A percentile compares a stretch with the other conserved stretches of the same genome.
Evolutionary conservation across 2,888 invertebrate genomes (phyloP).

Genomic region (Plebejus melissa): DNA sequence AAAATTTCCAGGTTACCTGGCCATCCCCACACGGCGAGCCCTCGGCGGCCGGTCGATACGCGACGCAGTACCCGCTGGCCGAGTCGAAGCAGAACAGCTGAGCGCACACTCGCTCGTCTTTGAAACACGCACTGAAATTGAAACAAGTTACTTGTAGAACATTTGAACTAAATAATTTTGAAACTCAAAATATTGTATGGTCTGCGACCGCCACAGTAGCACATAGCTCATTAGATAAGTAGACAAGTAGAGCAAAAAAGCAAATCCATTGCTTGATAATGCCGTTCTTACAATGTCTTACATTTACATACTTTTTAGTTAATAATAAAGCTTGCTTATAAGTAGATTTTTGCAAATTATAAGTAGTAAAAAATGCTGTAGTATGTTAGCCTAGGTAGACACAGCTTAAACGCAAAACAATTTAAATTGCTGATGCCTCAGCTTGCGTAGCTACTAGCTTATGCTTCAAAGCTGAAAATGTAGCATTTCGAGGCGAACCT

Average conservation of each 20-base stretch:
- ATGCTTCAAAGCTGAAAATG: not conserved
- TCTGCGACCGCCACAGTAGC: not conserved
- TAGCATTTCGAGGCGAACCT: constrained; percentile 59
- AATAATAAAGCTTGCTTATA: not conserved
- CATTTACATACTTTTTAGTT: not conserved
- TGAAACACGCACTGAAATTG: constrained; percentile 83
- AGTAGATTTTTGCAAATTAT: not conserved
- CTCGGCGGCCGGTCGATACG: constrained; percentile 96
- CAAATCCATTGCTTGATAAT: too few relatives aligned
- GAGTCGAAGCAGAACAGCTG: constrained; percentile 97
- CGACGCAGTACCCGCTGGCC: constrained; percentile 96
- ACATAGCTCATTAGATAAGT: not conserved
- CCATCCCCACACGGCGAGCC: constrained; percentile 96
- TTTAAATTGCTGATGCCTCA: not conserved
- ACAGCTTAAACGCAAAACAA: not conserved
- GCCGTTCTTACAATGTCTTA: not conserved
- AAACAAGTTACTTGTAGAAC: not conserved
- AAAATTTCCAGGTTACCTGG: constrained; percentile 80
- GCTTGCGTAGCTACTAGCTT: not conserved
- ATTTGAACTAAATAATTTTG: not conserved
- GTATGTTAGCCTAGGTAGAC: too few relatives aligned
- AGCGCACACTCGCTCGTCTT: constrained; percentile 96
- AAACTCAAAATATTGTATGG: not conserved
- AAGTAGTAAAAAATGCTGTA: not conserved
- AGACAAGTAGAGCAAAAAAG: too few relatives aligned